phyloP scores from a whole-genome alignment of 2,113 vertebrate genomes.

The Stegastes partitus region DNA sequence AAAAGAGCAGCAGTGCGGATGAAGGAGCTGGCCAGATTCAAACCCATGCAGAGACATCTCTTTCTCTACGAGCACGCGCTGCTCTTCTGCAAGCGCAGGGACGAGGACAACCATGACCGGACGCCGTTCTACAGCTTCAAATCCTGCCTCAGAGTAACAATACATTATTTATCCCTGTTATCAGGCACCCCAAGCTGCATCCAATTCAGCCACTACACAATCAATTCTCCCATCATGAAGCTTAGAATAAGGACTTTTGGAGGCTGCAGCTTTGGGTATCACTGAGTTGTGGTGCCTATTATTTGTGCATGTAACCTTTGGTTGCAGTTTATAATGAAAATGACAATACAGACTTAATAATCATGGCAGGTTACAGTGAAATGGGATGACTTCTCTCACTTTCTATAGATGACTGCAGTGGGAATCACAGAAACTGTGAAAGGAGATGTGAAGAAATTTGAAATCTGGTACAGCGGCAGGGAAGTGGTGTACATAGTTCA shows the following conservation, averaged over 20 bases:
- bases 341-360: too few species aligned
- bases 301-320: too few species aligned
- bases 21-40: conserved; percentile 98
- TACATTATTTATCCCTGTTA: neutral
- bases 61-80: conserved; percentile 95
- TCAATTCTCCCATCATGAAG: too few species aligned
- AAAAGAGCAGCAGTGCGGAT: conserved; percentile 93
- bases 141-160: conserved; percentile 92
- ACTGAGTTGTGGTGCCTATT: too few species aligned
- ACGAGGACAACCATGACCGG: conserved; percentile 88
- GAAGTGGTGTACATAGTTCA: conserved; percentile 96
- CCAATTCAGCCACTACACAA: neutral
- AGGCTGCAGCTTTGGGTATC: too few species aligned
- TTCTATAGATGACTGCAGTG: conserved; percentile 91
- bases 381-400: neutral
- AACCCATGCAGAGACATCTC: conserved; percentile 97
- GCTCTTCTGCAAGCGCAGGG: conserved; percentile 95
- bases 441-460: conserved; percentile 96
- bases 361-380: neutral
- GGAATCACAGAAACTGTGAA: conserved; percentile 96
- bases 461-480: conserved; percentile 94
- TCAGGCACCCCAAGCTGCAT: neutral
- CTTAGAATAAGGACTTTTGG: too few species aligned
- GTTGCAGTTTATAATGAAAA: too few species aligned
- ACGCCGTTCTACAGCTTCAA: conserved; percentile 97